These are phyloP conservation scores for Lithophane leautieri DNA, from an alignment of 2,888 invertebrate species.

Conservation along the genomic window DNA sequence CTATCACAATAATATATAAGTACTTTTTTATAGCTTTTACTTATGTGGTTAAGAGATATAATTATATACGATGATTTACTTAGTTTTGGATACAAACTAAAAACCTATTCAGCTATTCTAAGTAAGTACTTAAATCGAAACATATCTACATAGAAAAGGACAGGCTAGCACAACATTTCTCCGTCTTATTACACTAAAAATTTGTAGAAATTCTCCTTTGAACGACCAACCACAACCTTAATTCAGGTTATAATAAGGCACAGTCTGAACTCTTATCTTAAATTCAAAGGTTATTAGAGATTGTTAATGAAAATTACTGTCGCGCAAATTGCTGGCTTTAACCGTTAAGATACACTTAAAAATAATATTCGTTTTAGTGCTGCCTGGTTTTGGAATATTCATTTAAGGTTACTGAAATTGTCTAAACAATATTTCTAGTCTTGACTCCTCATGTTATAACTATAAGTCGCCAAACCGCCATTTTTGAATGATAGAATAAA, in stretches of 20 bases:
- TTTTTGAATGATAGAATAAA: background rate
- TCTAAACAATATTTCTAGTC: background rate
- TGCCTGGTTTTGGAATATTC: slow-evolving; percentile 14
- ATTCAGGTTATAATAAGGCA: slow-evolving; percentile 24
- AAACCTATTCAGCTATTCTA: background rate
- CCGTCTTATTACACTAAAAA: background rate
- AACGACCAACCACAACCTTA: slow-evolving; percentile 10
- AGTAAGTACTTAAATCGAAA: background rate
- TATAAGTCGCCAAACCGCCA: background rate
- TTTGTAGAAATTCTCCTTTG: slow-evolving; percentile 7
- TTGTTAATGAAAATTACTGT: slow-evolving; percentile 31
- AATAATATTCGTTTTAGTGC: slow-evolving; percentile 16
- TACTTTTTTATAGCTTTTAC: too few relatives aligned
- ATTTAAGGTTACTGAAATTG: background rate
- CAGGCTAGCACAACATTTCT: background rate
- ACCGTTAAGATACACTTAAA: slow-evolving; percentile 23
- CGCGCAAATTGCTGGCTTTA: slow-evolving; percentile 14
- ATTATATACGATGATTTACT: background rate
- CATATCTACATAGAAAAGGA: too few relatives aligned
- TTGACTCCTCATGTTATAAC: background rate
- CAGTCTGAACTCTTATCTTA: slow-evolving; percentile 39
- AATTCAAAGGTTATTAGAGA: slow-evolving; percentile 10
- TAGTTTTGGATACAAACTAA: background rate
- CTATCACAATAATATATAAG: too few relatives aligned
- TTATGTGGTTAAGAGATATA: background rate